These are phyloP conservation scores for Mobula hypostoma DNA, from an alignment of 2,113 vertebrate genomes.

Conservation along the genomic window DNA sequence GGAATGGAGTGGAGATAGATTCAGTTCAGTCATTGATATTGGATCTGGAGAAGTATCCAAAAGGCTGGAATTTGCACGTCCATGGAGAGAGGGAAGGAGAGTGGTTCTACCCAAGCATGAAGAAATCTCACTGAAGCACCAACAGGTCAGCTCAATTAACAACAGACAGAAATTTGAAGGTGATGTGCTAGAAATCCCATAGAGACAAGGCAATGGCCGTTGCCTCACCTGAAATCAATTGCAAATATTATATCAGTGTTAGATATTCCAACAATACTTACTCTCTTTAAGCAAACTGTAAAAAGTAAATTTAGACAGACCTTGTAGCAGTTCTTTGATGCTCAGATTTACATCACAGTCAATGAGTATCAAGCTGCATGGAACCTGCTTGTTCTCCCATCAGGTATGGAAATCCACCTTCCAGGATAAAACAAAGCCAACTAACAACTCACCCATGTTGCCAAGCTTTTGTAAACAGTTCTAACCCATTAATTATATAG, in stretches of 20 bases:
- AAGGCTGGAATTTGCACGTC: too few relatives aligned
- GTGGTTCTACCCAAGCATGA: not conserved
- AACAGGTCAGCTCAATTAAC: not conserved
- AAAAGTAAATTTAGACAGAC: not conserved
- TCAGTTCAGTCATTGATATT: too few relatives aligned
- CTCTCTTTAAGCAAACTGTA: not conserved
- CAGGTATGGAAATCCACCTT: not conserved
- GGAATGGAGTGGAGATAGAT: too few relatives aligned
- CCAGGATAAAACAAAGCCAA: not conserved
- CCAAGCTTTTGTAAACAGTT: not conserved
- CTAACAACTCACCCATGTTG: not conserved
- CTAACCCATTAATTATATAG: not conserved
- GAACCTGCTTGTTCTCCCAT: not conserved
- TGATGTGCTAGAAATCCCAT: not conserved
- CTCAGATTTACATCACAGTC: not conserved
- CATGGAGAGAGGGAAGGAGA: too few relatives aligned
- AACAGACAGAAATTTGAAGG: not conserved
- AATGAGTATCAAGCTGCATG: not conserved
- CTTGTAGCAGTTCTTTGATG: not conserved
- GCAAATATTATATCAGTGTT: not conserved
- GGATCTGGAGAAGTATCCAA: too few relatives aligned
- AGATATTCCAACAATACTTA: not conserved
- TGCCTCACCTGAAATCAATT: not conserved
- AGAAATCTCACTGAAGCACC: not conserved
- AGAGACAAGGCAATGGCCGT: not conserved